phyloP scores from a whole-genome alignment of 64 coral and sea anemone genomes.

The Orbicella faveolata region DNA sequence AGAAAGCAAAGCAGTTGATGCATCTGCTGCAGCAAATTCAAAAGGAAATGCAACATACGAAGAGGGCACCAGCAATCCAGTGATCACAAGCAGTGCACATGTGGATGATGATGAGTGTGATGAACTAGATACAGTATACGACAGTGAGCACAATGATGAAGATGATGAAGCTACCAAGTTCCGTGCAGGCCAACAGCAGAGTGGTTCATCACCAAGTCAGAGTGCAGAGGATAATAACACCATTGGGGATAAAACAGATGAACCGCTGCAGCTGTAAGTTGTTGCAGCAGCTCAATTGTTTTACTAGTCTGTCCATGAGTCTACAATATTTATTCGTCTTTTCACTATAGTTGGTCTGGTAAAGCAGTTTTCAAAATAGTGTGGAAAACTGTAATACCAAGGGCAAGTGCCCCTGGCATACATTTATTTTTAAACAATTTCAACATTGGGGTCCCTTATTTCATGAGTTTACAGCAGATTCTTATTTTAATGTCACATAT shows the following conservation, averaged over 20 bases:
- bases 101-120: neutral
- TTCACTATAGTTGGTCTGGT: too few relatives aligned
- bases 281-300: neutral
- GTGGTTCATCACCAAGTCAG: neutral
- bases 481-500: too few relatives aligned
- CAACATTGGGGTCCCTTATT: too few relatives aligned
- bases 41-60: neutral
- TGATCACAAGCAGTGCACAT: neutral
- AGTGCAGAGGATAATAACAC: neutral
- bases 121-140: neutral
- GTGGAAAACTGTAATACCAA: too few relatives aligned
- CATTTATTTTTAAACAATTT: too few relatives aligned
- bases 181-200: neutral
- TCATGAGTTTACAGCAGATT: too few relatives aligned
- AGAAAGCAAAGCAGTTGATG: neutral
- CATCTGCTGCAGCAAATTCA: too few relatives aligned
- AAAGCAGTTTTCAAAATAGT: too few relatives aligned
- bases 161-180: neutral
- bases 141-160: neutral
- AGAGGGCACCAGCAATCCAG: neutral
- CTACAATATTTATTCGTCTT: too few relatives aligned
- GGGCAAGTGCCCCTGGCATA: too few relatives aligned
- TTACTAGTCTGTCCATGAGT: neutral
- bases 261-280: neutral
- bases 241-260: neutral